Percentiles rank a stretch among this genome's conserved stretches.
These are phyloP conservation scores for Rhabdornis inornatus DNA, from an alignment of 2,113 vertebrate genomes.

Conservation along the genomic window DNA sequence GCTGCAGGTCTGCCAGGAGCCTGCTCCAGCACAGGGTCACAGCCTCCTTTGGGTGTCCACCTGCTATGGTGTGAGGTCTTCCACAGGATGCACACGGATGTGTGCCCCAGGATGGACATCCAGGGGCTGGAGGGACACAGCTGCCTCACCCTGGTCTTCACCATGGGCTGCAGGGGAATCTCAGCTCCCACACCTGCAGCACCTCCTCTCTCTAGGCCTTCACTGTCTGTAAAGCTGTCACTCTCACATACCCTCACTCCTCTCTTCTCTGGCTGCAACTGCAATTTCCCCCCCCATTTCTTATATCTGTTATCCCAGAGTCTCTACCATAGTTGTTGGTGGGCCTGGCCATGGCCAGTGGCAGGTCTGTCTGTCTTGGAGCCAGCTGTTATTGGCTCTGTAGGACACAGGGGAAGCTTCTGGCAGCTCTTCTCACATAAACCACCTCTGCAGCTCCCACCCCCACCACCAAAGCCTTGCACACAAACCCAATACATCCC, in stretches of 20 bases:
- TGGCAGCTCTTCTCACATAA: neutral
- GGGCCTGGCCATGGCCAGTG: neutral
- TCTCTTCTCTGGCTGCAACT: neutral
- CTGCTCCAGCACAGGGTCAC: neutral
- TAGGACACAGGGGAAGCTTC: fast-evolving
- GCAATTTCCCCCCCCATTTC: neutral
- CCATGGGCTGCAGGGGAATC: neutral
- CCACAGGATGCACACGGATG: neutral
- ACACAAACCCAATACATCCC: neutral
- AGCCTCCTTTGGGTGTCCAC: neutral
- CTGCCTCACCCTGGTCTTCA: neutral
- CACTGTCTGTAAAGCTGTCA: neutral
- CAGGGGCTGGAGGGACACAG: neutral
- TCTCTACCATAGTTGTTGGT: neutral
- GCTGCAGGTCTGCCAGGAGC: neutral
- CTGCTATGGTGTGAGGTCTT: fast-evolving
- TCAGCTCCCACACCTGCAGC: neutral
- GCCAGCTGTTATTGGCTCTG: neutral
- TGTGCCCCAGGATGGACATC: neutral
- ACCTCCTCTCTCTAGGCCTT: neutral
- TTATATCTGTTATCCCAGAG: neutral
- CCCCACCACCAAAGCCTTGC: neutral
- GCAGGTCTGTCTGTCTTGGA: neutral
- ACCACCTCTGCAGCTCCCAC: neutral
- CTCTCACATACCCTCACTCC: neutral